Base-by-base conservation (phyloP, 2,113 vertebrate species). In the Rhagologus leucostigma region DNA sequence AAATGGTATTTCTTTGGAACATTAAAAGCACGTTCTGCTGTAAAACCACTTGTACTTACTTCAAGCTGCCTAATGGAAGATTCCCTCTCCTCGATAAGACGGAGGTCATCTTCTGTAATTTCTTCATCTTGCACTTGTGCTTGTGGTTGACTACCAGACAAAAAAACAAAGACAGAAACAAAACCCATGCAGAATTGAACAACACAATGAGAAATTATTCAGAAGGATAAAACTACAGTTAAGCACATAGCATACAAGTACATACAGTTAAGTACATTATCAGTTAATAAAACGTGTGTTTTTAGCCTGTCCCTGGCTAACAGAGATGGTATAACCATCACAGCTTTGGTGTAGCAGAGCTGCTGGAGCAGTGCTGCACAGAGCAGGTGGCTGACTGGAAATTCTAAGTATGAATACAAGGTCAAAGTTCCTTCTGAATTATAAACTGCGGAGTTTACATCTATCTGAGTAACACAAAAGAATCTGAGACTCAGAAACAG, bases 91-190 rank as follows among this genome's bases (percentile, higher is more conserved):
- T 99, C 98, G 44, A 99, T 99, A 89, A 99, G 98, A 85, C 97
- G 98, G 71, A 99, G 98, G 90, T 99, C 99, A 17, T 99, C 99
- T 91, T 99, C 99, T 71, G 98, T 99, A 95, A 99, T 99, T 90
- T 98, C 98, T 50, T 99, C 99, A 87, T 98, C 96, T 95, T 99
- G 98, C 62, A 98, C 96, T 83, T 99, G 99, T 24, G 97, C 84
- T 97, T 99, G 99, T 1, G 98, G 84, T 47, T 98, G 98, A 94
- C 98, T 97, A 57, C 44, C 33, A 74, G 70, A 78, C 19, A 49
- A 76, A 44, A 35, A 53, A 44, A 6, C 9, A 20, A 13, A 29
- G 23, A 3, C 59, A 44, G 35, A 52, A 33, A 2, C 20, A 50
- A 60, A 50, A 27, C 1, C 3, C 74, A 82, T 18, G 7, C 46